Evolutionary conservation across 2,888 invertebrate species (phyloP).

Genomic region (Dynastes tityus): DNA sequence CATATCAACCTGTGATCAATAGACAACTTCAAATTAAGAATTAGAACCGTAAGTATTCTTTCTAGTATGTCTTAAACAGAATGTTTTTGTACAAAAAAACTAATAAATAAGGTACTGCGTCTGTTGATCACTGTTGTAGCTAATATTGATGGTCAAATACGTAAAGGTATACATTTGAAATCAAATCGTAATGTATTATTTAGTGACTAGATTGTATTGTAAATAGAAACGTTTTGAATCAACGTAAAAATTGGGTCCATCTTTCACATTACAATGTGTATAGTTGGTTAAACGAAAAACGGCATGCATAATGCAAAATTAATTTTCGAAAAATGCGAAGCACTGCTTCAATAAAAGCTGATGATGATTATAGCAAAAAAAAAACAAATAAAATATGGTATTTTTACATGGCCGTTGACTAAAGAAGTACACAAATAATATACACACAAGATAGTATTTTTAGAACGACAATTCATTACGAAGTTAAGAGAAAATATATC

Average conservation of each 20-base stretch:
- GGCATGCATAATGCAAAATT: not conserved
- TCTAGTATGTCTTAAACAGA: too few relatives aligned
- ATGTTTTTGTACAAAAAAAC: not conserved
- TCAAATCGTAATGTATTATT: conserved; percentile 19
- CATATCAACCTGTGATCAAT: not conserved
- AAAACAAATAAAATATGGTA: conserved; percentile 21
- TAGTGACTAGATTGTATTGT: conserved; percentile 23
- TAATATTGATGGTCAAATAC: not conserved
- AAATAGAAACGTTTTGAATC: conserved; percentile 22
- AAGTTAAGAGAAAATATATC: conserved; percentile 46
- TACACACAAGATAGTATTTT: conserved; percentile 44
- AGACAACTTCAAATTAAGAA: not conserved
- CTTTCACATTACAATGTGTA: conserved; percentile 33
- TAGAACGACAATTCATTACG: conserved; percentile 44
- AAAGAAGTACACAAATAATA: conserved; percentile 36
- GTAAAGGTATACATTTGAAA: conserved; percentile 5
- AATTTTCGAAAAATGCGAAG: conserved; percentile 12
- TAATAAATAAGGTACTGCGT: not conserved
- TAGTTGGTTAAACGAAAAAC: conserved; percentile 13
- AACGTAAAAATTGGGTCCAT: conserved; percentile 43
- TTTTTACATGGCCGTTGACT: conserved; percentile 26
- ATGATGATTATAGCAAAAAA: conserved; percentile 10
- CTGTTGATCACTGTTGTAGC: not conserved
- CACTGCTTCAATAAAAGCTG: conserved; percentile 21
- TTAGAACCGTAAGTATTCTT: not conserved